Conservation (phyloP, 2,113 vertebrate species). For the Gasterosteus nipponicus region DNA sequence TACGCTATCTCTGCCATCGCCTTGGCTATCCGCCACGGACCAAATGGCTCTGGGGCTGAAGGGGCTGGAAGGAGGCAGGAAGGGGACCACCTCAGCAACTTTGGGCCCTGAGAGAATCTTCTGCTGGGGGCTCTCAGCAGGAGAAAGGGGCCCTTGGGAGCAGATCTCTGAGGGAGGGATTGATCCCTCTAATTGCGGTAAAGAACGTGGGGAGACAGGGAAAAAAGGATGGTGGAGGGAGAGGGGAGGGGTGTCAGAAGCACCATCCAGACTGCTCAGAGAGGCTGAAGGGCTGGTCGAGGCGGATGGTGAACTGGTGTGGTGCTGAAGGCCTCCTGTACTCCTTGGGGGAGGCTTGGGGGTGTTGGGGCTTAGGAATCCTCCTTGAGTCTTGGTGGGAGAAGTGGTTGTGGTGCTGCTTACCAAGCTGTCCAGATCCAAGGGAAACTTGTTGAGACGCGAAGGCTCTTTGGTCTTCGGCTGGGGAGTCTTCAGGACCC, state of each 20-base stretch:
- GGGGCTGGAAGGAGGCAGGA: slow-evolving; percentile 47
- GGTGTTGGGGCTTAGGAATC: slow-evolving; percentile 9
- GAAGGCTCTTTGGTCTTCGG: slow-evolving; percentile 67
- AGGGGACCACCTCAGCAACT: slow-evolving; percentile 60
- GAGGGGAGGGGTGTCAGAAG: slow-evolving; percentile 47
- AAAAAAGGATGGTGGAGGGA: slow-evolving; percentile 37
- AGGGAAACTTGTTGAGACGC: slow-evolving; percentile 78
- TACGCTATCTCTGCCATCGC: slow-evolving; percentile 64
- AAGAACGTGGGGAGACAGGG: slow-evolving; percentile 23
- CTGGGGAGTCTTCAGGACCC: slow-evolving; percentile 13
- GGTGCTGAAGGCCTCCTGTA: slow-evolving; percentile 25
- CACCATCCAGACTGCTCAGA: slow-evolving; percentile 61
- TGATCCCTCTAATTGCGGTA: slow-evolving; percentile 29
- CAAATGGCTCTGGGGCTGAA: slow-evolving; percentile 34
- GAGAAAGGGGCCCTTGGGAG: slow-evolving; percentile 52
- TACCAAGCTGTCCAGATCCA: slow-evolving; percentile 75
- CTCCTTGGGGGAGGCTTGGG: slow-evolving; percentile 34
- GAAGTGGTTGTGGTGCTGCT: slow-evolving; percentile 35
- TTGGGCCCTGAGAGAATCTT: slow-evolving; percentile 72
- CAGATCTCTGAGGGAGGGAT: slow-evolving; percentile 48
- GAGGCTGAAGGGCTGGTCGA: slow-evolving; percentile 54
- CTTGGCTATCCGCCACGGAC: slow-evolving; percentile 17
- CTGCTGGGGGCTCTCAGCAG: slow-evolving; percentile 63
- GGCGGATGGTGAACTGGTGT: slow-evolving; percentile 53
- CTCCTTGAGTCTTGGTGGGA: slow-evolving; percentile 23